phyloP scores from a whole-genome alignment of 2,888 invertebrate species.

The Crocallis elinguaria region DNA sequence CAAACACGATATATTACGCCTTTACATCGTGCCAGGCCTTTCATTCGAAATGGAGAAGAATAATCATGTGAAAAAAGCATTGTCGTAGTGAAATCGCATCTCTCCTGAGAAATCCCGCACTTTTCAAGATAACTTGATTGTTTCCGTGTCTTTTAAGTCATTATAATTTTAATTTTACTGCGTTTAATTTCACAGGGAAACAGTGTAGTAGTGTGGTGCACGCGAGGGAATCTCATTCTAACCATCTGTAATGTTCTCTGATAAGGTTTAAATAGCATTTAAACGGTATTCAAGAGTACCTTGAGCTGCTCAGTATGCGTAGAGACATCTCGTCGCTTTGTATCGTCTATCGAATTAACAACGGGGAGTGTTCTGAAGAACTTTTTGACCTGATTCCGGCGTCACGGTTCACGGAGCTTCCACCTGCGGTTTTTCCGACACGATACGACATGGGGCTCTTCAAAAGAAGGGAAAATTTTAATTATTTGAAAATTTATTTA shows the following conservation, averaged over 20 bases:
- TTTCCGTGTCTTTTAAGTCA: constrained; percentile 48
- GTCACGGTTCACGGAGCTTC: too few relatives aligned
- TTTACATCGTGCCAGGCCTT: constrained; percentile 38
- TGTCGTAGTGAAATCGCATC: constrained; percentile 57
- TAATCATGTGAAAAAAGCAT: constrained; percentile 66
- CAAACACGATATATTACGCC: neutral
- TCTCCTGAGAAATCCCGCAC: constrained; percentile 55
- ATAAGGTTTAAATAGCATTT: too few relatives aligned
- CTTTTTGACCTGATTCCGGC: too few relatives aligned
- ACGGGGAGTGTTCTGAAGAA: too few relatives aligned
- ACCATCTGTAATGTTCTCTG: neutral
- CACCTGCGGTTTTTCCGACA: too few relatives aligned
- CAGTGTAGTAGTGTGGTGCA: neutral
- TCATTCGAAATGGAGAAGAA: constrained; percentile 45
- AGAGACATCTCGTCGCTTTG: too few relatives aligned
- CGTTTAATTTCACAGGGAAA: constrained; percentile 22
- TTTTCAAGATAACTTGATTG: constrained; percentile 51
- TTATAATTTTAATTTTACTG: constrained; percentile 24
- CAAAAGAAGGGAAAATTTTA: too few relatives aligned
- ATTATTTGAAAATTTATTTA: too few relatives aligned
- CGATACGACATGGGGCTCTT: too few relatives aligned
- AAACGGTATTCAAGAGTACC: too few relatives aligned
- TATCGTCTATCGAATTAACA: too few relatives aligned
- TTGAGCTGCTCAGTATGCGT: too few relatives aligned
- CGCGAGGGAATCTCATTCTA: constrained; percentile 1